Evolutionary conservation across 2,797 vertebrate genomes (phyloP).

Genomic region (Enteromius unitaeniatus): DNA sequence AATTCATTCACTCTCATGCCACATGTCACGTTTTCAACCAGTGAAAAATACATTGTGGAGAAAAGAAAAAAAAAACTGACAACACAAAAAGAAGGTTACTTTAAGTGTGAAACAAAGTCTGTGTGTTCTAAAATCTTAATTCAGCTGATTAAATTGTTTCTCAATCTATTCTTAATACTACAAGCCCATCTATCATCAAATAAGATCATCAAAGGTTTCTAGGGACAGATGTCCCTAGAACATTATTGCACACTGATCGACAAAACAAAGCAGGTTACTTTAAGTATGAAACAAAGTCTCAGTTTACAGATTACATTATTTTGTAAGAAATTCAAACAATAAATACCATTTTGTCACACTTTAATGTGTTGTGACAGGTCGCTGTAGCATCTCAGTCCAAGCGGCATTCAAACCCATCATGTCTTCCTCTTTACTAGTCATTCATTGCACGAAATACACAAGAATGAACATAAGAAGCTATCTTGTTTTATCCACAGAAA

Average conservation of each 20-base stretch:
- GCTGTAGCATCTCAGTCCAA: not conserved
- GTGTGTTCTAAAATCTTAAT: constrained; percentile 49
- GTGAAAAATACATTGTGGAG: not conserved
- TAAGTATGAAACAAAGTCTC: not conserved
- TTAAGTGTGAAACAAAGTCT: not conserved
- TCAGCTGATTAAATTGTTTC: constrained; percentile 33
- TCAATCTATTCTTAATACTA: constrained; percentile 55
- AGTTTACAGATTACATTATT: not conserved
- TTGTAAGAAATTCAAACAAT: not conserved
- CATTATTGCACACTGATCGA: constrained; percentile 44
- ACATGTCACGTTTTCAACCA: not conserved
- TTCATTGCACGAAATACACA: not conserved
- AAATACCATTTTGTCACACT: not conserved
- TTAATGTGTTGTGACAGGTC: not conserved
- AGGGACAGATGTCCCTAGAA: constrained; percentile 64
- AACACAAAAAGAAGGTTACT: not conserved
- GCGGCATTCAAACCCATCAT: not conserved
- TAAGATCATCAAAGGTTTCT: constrained; percentile 74
- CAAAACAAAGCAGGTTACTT: not conserved
- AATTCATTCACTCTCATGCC: not conserved
- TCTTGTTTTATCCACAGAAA: not conserved
- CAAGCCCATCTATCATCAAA: constrained; percentile 63
- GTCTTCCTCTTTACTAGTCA: not conserved
- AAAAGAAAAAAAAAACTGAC: not conserved
- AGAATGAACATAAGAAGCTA: not conserved